Conservation (phyloP, 2,113 vertebrate genomes). For the Ondatra zibethicus region DNA sequence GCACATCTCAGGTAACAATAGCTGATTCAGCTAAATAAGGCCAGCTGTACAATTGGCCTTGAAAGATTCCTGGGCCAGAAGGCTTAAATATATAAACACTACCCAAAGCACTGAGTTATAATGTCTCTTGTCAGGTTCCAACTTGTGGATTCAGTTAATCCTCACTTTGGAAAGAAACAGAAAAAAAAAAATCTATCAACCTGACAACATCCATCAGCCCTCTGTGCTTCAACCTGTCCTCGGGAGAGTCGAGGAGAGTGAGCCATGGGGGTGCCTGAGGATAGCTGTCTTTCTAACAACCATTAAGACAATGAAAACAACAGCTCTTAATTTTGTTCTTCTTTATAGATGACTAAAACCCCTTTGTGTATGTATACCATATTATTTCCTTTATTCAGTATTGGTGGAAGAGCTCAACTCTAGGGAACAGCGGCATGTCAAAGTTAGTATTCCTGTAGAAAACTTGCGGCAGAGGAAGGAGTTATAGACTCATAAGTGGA, state of each 20-base stretch:
- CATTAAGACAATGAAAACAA: background rate
- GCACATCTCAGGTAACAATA: background rate
- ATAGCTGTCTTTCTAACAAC: background rate
- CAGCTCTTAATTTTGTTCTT: background rate
- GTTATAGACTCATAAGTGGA: background rate
- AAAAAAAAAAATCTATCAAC: background rate
- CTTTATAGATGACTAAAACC: background rate
- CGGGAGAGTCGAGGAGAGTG: background rate
- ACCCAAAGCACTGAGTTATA: conserved; percentile 21
- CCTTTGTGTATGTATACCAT: background rate
- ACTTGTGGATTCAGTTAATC: conserved; percentile 45
- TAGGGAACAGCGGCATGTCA: background rate
- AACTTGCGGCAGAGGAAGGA: background rate
- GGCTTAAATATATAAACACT: conserved; percentile 50
- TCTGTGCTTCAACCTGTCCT: background rate
- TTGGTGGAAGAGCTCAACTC: background rate
- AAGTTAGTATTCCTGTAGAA: background rate
- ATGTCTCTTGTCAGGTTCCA: conserved; percentile 57
- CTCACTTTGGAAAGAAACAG: conserved; percentile 47
- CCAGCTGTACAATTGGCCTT: conserved; percentile 1
- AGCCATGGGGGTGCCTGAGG: too few relatives aligned
- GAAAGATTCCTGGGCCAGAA: conserved; percentile 52
- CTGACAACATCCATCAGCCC: background rate
- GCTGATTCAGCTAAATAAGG: conserved; percentile 30
- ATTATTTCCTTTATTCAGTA: background rate